A percentile compares a stretch with the other conserved stretches of the same genome.
Conservation (phyloP, 2,113 vertebrate species). For the Seriola quinqueradiata region DNA sequence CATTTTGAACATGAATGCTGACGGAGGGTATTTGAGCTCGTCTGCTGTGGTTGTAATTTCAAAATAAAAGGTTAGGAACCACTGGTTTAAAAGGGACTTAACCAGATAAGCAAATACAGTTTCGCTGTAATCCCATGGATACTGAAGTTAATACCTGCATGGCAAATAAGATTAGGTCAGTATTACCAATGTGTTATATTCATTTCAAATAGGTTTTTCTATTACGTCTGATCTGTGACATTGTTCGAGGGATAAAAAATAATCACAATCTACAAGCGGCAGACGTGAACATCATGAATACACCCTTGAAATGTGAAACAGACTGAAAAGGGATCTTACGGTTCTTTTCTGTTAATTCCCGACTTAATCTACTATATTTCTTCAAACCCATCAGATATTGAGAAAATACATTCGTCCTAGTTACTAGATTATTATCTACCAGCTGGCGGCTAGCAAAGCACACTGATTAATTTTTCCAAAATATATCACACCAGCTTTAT, state of each 20-base stretch:
- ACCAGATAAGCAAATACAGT: conserved; percentile 20
- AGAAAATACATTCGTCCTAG: conserved; percentile 34
- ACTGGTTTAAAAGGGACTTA: conserved; percentile 10
- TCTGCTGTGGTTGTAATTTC: background rate
- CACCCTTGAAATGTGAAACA: conserved; percentile 27
- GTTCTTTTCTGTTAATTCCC: conserved; percentile 18
- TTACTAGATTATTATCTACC: conserved; percentile 41
- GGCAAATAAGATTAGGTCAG: conserved; percentile 61
- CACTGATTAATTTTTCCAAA: conserved; percentile 28
- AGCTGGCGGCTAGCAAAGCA: conserved; percentile 21
- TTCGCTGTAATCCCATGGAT: conserved; percentile 27
- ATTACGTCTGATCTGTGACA: conserved; percentile 36
- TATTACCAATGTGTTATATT: conserved; percentile 38
- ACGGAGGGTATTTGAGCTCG: background rate
- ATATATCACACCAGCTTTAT: conserved; percentile 28
- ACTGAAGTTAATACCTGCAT: conserved; percentile 41
- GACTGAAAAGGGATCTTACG: conserved; percentile 12
- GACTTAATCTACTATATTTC: conserved; percentile 35
- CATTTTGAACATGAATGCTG: background rate
- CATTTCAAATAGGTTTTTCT: conserved; percentile 26
- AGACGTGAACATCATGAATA: conserved; percentile 38
- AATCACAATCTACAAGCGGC: conserved; percentile 23
- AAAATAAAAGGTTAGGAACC: background rate
- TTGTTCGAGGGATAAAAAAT: conserved; percentile 42
- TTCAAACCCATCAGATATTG: conserved; percentile 39